phyloP scores from a whole-genome alignment of 2,888 invertebrate genomes.

The Bugulina stolonifera region DNA sequence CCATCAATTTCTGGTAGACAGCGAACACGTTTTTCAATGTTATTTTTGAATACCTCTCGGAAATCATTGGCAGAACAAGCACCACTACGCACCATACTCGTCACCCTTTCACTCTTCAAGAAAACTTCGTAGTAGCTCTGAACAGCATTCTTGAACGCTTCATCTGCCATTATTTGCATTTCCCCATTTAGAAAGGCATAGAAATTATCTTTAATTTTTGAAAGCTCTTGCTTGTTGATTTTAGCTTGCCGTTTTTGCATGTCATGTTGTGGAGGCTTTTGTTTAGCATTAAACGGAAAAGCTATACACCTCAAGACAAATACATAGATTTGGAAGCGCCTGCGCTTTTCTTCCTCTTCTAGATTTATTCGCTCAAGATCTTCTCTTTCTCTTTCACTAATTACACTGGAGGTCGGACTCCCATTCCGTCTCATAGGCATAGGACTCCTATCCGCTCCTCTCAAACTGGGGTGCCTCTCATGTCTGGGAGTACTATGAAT shows the following conservation, averaged over 20 bases:
- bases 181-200: conserved; percentile 94
- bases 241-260: conserved; percentile 93
- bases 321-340: conserved; percentile 90
- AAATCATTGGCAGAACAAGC: conserved; percentile 98
- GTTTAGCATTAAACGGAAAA: conserved; percentile 98
- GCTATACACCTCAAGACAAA: conserved; percentile 96
- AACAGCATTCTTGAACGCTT: conserved; percentile 94
- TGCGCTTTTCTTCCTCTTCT: conserved; percentile 91
- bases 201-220: conserved; percentile 87
- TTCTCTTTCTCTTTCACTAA: conserved; percentile 36
- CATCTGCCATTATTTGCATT: conserved; percentile 59
- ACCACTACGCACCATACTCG: conserved; percentile 93
- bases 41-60: conserved; percentile 93
- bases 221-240: conserved; percentile 89
- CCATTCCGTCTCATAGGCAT: neutral
- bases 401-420: conserved; percentile 24
- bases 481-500: neutral
- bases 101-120: conserved; percentile 89
- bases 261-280: conserved; percentile 71
- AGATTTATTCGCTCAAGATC: conserved; percentile 80
- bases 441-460: neutral
- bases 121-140: conserved; percentile 78
- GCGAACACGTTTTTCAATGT: conserved; percentile 93
- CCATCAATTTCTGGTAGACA: conserved; percentile 99
- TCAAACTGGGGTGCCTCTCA: neutral